These are phyloP conservation scores for Sebastes itinus DNA, from an alignment of 2,797 vertebrate species.

Conservation along the genomic window DNA sequence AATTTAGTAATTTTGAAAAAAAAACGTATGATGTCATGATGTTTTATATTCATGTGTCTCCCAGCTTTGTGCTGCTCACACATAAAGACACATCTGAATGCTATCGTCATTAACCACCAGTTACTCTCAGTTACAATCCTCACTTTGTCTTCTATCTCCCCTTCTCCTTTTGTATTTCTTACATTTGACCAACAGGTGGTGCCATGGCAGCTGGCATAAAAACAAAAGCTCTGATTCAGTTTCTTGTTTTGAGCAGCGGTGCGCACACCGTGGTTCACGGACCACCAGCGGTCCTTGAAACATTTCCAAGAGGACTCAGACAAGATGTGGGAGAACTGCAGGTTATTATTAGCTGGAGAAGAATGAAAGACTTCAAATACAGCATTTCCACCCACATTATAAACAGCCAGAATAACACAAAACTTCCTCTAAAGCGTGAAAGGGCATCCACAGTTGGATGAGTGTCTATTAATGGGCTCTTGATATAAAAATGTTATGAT, in stretches of 20 bases:
- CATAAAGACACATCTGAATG: background rate
- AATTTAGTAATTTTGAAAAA: background rate
- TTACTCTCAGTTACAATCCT: background rate
- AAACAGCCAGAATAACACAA: background rate
- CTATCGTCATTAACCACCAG: background rate
- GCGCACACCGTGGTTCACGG: background rate
- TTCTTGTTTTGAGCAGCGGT: background rate
- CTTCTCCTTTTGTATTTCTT: slow-evolving; percentile 14
- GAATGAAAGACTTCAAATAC: background rate
- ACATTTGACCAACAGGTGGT: slow-evolving; percentile 56
- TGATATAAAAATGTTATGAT: slow-evolving; percentile 5
- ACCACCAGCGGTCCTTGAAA: slow-evolving; percentile 15
- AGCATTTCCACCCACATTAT: background rate
- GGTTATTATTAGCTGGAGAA: background rate
- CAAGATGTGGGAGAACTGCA: background rate
- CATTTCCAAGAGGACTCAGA: background rate
- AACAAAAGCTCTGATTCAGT: background rate
- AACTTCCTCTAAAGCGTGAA: background rate
- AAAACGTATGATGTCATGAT: background rate
- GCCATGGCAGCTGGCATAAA: slow-evolving; percentile 27
- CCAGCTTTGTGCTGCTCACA: background rate
- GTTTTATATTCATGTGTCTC: background rate
- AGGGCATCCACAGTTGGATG: background rate
- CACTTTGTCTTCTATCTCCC: background rate
- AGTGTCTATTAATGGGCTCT: background rate